Evolutionary conservation across 2,888 invertebrate genomes (phyloP).

Genomic region (Acronicta leporina): DNA sequence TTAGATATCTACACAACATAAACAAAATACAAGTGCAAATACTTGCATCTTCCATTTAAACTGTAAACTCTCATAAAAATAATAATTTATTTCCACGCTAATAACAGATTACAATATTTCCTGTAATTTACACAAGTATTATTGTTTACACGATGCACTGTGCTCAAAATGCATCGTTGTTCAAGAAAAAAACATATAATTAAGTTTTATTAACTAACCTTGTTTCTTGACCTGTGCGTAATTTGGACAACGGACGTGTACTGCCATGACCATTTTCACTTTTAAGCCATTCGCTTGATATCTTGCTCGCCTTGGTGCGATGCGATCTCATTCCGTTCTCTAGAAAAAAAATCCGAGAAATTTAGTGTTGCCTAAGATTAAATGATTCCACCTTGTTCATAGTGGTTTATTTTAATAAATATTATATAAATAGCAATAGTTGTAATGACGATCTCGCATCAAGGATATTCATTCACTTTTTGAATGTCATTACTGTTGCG

Average conservation of each 20-base stretch:
- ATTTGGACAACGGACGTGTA: slow-evolving; percentile 23
- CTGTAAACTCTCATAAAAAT: slow-evolving; percentile 24
- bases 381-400: slow-evolving; percentile 33
- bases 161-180: slow-evolving; percentile 15
- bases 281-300: slow-evolving; percentile 30
- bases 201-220: slow-evolving; percentile 32
- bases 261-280: slow-evolving; percentile 37
- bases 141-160: slow-evolving; percentile 25
- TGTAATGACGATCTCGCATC: slow-evolving; percentile 13
- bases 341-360: slow-evolving; percentile 39
- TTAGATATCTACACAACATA: no score
- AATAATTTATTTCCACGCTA: slow-evolving; percentile 27
- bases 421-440: slow-evolving; percentile 34
- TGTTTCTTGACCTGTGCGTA: slow-evolving; percentile 36
- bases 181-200: slow-evolving; percentile 27
- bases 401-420: slow-evolving; percentile 28
- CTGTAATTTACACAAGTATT: slow-evolving; percentile 14
- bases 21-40: no score
- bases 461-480: slow-evolving; percentile 49
- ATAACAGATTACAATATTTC: slow-evolving; percentile 23
- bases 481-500: slow-evolving; percentile 33
- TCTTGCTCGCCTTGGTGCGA: slow-evolving; percentile 49
- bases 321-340: slow-evolving; percentile 41
- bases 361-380: slow-evolving; percentile 37
- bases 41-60: neutral